These are phyloP conservation scores for Oreonectes daqikongensis DNA, from an alignment of 2,797 vertebrate species.

Conservation along the genomic window DNA sequence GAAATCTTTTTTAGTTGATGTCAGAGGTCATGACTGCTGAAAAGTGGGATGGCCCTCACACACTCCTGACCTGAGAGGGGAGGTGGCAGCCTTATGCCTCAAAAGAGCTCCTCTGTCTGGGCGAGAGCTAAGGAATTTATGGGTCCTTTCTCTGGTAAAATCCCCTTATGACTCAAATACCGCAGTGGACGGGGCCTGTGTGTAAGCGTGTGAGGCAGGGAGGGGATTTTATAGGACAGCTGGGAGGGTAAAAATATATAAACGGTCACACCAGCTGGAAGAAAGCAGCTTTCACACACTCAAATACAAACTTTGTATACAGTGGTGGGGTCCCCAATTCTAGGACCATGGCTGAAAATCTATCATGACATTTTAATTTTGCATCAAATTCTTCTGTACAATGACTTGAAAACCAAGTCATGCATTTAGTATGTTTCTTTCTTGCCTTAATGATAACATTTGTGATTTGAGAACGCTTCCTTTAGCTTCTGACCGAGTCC, in stretches of 20 bases:
- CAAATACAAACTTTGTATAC: slow-evolving; percentile 33
- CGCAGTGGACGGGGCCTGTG: slow-evolving; percentile 19
- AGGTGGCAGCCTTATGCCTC: slow-evolving; percentile 30
- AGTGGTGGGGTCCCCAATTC: neutral
- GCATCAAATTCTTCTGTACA: too few relatives aligned
- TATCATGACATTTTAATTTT: too few relatives aligned
- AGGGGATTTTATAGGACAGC: slow-evolving; percentile 72
- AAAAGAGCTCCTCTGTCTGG: slow-evolving; percentile 39
- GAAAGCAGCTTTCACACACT: slow-evolving; percentile 59
- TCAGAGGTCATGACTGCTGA: slow-evolving; percentile 46
- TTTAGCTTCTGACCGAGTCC: too few relatives aligned
- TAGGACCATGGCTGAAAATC: neutral
- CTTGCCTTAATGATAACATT: too few relatives aligned
- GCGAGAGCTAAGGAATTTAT: slow-evolving; percentile 47
- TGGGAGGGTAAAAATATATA: slow-evolving; percentile 81
- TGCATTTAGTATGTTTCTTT: too few relatives aligned
- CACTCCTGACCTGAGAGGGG: slow-evolving; percentile 41
- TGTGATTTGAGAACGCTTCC: neutral
- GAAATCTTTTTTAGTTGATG: slow-evolving; percentile 37
- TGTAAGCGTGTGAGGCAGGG: slow-evolving; percentile 14
- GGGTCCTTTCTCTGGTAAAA: slow-evolving; percentile 25
- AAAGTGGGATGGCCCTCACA: slow-evolving; percentile 37
- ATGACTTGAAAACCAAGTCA: neutral
- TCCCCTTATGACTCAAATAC: slow-evolving; percentile 24
- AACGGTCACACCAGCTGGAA: slow-evolving; percentile 71